Conservation (phyloP, 2,113 vertebrate species). For the Proterorhinus semilunaris region DNA sequence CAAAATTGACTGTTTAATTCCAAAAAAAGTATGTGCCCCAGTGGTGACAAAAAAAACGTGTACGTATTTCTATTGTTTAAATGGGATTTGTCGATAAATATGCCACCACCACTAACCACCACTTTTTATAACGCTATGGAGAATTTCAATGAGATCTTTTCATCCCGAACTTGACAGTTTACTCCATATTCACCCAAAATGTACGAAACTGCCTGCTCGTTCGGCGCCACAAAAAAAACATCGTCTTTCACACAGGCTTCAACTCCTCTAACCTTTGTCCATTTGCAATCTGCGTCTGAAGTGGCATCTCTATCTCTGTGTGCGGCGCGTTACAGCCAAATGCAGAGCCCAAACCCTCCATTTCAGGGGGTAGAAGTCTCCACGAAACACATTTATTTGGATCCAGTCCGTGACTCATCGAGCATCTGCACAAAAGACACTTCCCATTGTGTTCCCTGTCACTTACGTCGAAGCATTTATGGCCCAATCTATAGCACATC, state of each 20-base stretch:
- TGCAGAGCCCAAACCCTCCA: background rate
- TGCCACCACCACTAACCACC: too few species aligned
- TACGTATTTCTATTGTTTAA: too few species aligned
- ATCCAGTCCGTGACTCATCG: background rate
- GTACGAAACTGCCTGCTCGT: background rate
- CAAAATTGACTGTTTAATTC: too few species aligned
- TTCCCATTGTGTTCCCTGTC: background rate
- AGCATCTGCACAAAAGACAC: background rate
- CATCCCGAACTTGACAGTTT: too few species aligned
- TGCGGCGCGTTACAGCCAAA: background rate
- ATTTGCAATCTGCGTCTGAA: background rate
- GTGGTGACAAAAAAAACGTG: too few species aligned
- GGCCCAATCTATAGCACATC: conserved; percentile 9
- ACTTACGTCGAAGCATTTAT: conserved; percentile 19
- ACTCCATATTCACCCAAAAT: too few species aligned
- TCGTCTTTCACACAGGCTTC: background rate
- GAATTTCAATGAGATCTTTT: too few species aligned
- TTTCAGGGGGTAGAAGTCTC: background rate
- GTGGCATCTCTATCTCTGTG: background rate
- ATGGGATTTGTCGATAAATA: too few species aligned
- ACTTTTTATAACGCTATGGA: too few species aligned
- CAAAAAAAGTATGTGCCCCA: too few species aligned
- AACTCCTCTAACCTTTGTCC: background rate
- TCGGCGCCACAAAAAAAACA: background rate
- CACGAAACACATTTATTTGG: background rate